These are phyloP conservation scores for Cavia porcellus DNA, from an alignment of 2,113 vertebrate genomes.

Conservation along the genomic window DNA sequence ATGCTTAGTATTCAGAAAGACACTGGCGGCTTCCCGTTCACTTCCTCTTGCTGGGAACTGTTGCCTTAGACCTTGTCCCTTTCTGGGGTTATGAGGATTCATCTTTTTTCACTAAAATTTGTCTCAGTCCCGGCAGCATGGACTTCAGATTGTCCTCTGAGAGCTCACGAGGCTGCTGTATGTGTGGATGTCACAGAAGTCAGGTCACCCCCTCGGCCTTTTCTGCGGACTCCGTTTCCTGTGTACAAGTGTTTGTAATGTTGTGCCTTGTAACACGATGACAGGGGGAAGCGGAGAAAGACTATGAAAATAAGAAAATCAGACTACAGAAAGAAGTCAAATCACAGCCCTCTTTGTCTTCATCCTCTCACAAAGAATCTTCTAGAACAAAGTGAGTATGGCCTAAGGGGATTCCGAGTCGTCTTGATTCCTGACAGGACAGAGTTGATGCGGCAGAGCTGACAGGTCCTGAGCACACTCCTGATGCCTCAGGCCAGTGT, in stretches of 20 bases:
- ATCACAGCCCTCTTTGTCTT: conserved; percentile 29
- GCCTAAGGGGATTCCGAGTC: fast-evolving
- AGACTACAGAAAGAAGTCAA: conserved; percentile 78
- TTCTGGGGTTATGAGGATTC: not conserved
- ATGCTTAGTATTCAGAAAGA: not conserved
- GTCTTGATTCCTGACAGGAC: not conserved
- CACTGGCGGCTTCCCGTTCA: not conserved
- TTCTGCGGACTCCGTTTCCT: not conserved
- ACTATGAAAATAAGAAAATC: conserved; percentile 72
- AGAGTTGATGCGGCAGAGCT: not conserved
- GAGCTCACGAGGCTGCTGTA: fast-evolving
- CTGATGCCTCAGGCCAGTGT: not conserved
- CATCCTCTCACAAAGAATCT: conserved; percentile 75
- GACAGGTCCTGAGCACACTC: fast-evolving
- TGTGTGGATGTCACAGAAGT: not conserved
- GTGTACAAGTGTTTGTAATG: not conserved
- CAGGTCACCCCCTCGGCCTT: not conserved
- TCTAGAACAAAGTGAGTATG: conserved; percentile 80
- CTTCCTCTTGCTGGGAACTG: not conserved
- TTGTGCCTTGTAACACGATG: not conserved
- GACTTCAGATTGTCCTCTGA: not conserved
- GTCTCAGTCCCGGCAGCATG: not conserved
- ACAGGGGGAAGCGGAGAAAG: conserved; percentile 78
- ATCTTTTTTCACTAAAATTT: not conserved
- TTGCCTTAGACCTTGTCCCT: not conserved